Evolutionary conservation across 2,113 vertebrate genomes (phyloP).

Genomic region (Aptenodytes patagonicus): DNA sequence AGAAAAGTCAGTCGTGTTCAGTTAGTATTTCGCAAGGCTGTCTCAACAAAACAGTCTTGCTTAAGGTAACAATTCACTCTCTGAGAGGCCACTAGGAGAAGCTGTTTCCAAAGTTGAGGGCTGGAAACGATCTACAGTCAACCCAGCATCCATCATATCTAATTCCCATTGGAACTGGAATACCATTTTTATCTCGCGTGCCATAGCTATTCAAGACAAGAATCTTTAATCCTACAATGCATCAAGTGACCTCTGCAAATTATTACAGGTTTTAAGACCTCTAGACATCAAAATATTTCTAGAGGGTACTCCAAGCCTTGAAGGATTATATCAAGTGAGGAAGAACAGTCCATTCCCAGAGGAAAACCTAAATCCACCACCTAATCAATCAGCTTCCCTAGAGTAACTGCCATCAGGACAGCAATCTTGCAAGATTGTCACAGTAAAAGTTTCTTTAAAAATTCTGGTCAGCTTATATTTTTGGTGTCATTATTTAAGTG

Average conservation of each 20-base stretch:
- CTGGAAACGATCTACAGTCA: neutral
- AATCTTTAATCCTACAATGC: neutral
- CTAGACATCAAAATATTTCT: neutral
- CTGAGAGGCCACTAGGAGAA: constrained; percentile 33
- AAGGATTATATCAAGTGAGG: neutral
- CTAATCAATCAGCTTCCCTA: neutral
- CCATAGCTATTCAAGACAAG: neutral
- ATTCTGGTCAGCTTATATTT: neutral
- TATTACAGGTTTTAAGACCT: neutral
- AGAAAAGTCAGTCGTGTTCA: neutral
- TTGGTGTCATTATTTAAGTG: neutral
- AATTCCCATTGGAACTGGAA: neutral
- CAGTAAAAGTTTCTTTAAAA: neutral
- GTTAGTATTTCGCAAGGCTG: neutral
- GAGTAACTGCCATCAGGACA: neutral
- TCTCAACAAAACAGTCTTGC: neutral
- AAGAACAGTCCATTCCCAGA: neutral
- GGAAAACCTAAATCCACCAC: neutral
- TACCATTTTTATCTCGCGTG: neutral
- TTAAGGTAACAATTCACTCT: neutral
- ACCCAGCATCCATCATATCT: neutral
- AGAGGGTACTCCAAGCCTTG: neutral
- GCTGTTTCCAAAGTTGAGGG: constrained; percentile 32
- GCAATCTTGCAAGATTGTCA: neutral
- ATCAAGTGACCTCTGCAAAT: neutral